Base-by-base conservation (phyloP, 2,888 invertebrate species). In the Lasioglossum oenotherae region DNA sequence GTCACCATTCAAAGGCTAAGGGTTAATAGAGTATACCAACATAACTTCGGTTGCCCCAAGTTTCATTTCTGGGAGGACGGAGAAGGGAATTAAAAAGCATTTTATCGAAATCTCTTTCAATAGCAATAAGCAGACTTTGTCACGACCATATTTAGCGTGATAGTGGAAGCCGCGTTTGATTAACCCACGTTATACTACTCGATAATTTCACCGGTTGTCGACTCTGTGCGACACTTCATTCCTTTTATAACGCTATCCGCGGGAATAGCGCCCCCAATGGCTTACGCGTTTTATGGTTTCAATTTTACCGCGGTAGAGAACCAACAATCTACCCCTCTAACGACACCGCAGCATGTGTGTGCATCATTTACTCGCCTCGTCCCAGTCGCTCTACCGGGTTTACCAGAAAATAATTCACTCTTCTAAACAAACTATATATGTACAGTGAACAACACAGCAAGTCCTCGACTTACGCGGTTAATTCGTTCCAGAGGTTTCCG, bases 201-300 rank as follows among this genome's bases (percentile, higher is more conserved):
- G 35, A 53, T 53, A 74, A 74, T 74, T 46, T 53, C 49, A 67
- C 31, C 67, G n/a, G 41, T 31, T n/a, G 46, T 27, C 44, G 27
- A 46, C 57, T 38, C 35, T 57, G 27, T 27, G 44, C 23, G n/a
- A 41, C 35, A 53, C 41, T 79, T 53, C 16, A 8, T 67, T 69
- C 74, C n/a, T 74, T 80, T 82, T 80, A 69, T 64, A 60, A 82
- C 72, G 35, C 27, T 31, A 60, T 74, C 46, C 53, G 60, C 23
- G 60, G 27, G 49, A 72, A 49, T 72, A 78, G 46, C 27, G 31
- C 14, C 46, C 53, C n/a, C 77, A 12, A 69, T 84, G 35, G 49
- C 46, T 44, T 46, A 49, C 35, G 16, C 23, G 57, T 69, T 78
- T 84, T 84, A 74, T 78, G 77, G 77, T 74, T 74, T 83, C 57